A percentile compares a stretch with the other conserved stretches of the same genome.
Evolutionary conservation across 2,888 invertebrate species (phyloP).

Genomic region (Drosophila kuntzei): DNA sequence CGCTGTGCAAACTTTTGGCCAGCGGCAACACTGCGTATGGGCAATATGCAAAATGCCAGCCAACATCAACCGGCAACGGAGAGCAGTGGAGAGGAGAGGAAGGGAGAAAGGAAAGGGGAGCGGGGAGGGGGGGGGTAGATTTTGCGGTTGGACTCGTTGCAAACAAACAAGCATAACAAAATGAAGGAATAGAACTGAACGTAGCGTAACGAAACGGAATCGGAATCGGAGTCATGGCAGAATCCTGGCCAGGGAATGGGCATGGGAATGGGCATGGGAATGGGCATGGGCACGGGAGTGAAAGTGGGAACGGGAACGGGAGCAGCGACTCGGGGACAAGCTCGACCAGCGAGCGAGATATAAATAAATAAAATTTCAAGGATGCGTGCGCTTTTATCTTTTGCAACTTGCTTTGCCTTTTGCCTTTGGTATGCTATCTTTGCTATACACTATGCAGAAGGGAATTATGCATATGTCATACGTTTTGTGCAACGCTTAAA

Average conservation of each 20-base stretch:
- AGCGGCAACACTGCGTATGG: conserved; percentile 77
- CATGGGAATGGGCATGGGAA: background rate
- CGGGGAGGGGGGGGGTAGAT: conserved; percentile 45
- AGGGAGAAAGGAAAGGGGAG: background rate
- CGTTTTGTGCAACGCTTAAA: background rate
- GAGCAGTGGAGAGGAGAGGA: background rate
- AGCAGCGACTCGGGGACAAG: conserved; percentile 9
- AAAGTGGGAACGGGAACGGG: too few species aligned
- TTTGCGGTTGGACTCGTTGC: conserved; percentile 75
- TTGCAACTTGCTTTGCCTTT: conserved; percentile 64
- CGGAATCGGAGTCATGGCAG: conserved; percentile 13
- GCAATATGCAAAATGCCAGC: conserved; percentile 79
- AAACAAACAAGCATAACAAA: conserved; percentile 72
- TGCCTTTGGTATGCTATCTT: conserved; percentile 39
- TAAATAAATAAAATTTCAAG: conserved; percentile 80
- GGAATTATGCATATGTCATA: conserved; percentile 1
- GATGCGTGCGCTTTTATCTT: conserved; percentile 81
- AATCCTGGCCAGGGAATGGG: background rate
- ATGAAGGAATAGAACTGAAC: conserved; percentile 49
- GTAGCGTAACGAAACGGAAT: conserved; percentile 30
- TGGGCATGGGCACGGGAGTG: background rate
- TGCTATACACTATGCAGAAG: background rate
- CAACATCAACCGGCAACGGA: conserved; percentile 10
- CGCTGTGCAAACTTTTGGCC: conserved; percentile 72
- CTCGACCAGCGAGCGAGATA: conserved; percentile 20